A percentile compares a stretch with the other conserved stretches of the same genome.
Evolutionary conservation across 1,140 invertebrate species (phyloP).

Genomic region (Gryllus bimaculatus): DNA sequence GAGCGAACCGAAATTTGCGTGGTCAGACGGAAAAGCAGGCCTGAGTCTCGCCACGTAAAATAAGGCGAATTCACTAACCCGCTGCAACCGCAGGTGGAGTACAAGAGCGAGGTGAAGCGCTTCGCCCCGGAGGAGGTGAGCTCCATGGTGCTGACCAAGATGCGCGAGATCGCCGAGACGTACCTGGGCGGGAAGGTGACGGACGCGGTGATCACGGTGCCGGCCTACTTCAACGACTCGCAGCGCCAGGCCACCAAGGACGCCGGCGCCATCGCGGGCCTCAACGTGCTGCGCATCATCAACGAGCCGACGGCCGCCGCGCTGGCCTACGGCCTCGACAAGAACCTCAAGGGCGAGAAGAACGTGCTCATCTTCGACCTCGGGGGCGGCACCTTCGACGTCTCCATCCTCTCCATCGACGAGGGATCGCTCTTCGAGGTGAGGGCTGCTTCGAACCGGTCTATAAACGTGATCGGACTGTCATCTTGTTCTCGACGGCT

Average conservation of each 20-base stretch:
- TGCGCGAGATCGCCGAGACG: conserved; percentile 38
- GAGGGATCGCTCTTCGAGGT: conserved; percentile 58
- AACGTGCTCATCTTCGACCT: conserved; percentile 39
- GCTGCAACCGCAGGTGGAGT: conserved; percentile 39
- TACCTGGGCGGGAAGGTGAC: conserved; percentile 29
- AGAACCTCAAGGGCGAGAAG: conserved; percentile 44
- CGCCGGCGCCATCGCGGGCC: conserved; percentile 38
- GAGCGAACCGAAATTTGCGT: too few relatives aligned
- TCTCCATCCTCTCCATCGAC: conserved; percentile 63
- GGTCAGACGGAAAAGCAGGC: too few relatives aligned
- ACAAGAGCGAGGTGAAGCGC: conserved; percentile 40
- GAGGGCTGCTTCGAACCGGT: too few relatives aligned
- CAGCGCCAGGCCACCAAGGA: conserved; percentile 43
- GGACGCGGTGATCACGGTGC: conserved; percentile 38
- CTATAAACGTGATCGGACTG: too few relatives aligned
- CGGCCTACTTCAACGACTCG: conserved; percentile 46
- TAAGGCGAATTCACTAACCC: too few relatives aligned
- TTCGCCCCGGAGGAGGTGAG: conserved; percentile 44
- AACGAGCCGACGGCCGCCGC: conserved; percentile 65
- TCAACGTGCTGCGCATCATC: conserved; percentile 42
- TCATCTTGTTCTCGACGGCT: too few relatives aligned
- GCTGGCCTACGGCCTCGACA: conserved; percentile 41
- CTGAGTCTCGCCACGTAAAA: too few relatives aligned
- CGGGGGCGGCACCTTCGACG: conserved; percentile 46
- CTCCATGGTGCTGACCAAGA: conserved; percentile 43